phyloP scores from a whole-genome alignment of 2,888 invertebrate genomes.

The Sinelater perroti region DNA sequence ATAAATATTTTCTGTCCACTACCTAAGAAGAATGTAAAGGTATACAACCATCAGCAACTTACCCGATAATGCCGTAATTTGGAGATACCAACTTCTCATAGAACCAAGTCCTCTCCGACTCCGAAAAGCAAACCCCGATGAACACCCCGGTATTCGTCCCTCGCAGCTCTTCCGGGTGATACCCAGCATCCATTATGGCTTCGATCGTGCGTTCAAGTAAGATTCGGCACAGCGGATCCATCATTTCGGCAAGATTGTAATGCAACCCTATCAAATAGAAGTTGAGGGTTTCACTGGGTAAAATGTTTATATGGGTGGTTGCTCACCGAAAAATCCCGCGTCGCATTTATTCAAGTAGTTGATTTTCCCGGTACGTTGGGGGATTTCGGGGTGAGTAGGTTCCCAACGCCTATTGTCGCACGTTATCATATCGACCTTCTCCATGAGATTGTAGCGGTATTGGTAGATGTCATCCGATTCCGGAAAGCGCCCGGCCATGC shows the following conservation, averaged over 20 bases:
- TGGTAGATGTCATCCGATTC: slow-evolving; percentile 78
- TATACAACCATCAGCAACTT: too few species aligned
- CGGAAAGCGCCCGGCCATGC: slow-evolving; percentile 76
- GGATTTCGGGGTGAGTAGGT: slow-evolving; percentile 66
- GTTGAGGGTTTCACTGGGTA: background rate
- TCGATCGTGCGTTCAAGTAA: slow-evolving; percentile 69
- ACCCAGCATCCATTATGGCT: slow-evolving; percentile 68
- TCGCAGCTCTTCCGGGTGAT: slow-evolving; percentile 74
- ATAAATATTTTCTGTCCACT: too few species aligned
- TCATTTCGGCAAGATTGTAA: slow-evolving; percentile 69
- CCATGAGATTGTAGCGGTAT: slow-evolving; percentile 74
- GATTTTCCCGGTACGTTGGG: slow-evolving; percentile 73
- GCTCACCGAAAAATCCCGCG: slow-evolving; percentile 61
- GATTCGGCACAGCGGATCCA: slow-evolving; percentile 67
- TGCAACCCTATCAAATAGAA: slow-evolving; percentile 64
- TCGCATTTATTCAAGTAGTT: slow-evolving; percentile 64
- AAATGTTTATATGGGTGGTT: background rate
- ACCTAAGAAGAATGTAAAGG: background rate
- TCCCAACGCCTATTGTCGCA: slow-evolving; percentile 82
- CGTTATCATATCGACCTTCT: slow-evolving; percentile 84
- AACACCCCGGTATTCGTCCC: slow-evolving; percentile 83
- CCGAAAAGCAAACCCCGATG: slow-evolving; percentile 78
- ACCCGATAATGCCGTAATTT: slow-evolving; percentile 65
- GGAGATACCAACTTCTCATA: slow-evolving; percentile 49
- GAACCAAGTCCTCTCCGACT: slow-evolving; percentile 78